phyloP scores from a whole-genome alignment of 2,888 invertebrate genomes.

The Saturnia pavonia region DNA sequence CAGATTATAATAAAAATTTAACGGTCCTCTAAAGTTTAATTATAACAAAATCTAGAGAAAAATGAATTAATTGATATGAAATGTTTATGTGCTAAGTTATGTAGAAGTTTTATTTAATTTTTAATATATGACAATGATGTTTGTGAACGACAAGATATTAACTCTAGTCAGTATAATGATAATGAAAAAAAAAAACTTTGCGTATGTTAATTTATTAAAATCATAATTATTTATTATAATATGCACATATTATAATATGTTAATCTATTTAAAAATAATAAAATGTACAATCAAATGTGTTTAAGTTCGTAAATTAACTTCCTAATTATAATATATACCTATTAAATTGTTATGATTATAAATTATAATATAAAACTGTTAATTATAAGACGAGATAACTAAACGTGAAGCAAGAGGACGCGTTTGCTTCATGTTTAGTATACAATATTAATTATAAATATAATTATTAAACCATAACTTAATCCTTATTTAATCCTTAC shows the following conservation, averaged over 20 bases:
- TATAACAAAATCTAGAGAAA: neutral
- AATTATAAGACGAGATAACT: slow-evolving; percentile 25
- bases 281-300: neutral
- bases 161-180: slow-evolving; percentile 37
- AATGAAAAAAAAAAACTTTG: slow-evolving; percentile 21
- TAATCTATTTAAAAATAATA: neutral
- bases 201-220: slow-evolving; percentile 29
- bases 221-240: slow-evolving; percentile 36
- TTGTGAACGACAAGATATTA: neutral
- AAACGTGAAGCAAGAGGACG: slow-evolving; percentile 75
- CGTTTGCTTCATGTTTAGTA: slow-evolving; percentile 63
- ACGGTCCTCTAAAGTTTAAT: neutral
- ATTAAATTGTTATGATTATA: slow-evolving; percentile 11
- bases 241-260: slow-evolving; percentile 53
- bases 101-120: neutral
- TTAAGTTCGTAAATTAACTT: neutral
- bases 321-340: slow-evolving; percentile 1
- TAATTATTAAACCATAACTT: neutral
- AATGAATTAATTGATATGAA: neutral
- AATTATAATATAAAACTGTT: too few species aligned
- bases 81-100: neutral
- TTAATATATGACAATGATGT: neutral
- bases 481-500: neutral
- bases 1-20: neutral
- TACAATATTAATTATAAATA: slow-evolving; percentile 19